Conservation (phyloP, 2,113 vertebrate species). For the Opisthocomus hoazin region DNA sequence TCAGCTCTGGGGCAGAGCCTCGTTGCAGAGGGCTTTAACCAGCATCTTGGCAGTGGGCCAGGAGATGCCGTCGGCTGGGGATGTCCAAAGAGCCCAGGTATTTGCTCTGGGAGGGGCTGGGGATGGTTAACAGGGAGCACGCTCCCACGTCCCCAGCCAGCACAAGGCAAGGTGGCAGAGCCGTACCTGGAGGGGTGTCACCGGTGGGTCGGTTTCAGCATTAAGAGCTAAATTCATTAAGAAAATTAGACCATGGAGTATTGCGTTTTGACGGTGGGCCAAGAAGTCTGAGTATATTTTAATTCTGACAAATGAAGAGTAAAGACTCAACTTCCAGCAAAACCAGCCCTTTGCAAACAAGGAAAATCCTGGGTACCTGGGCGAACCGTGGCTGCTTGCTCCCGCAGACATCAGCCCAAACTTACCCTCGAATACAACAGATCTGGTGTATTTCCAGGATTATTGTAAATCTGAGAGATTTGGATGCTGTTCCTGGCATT, state of each 20-base stretch:
- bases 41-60: accelerated
- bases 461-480: background rate
- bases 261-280: background rate
- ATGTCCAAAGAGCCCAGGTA: background rate
- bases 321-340: background rate
- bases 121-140: background rate
- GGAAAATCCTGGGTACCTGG: background rate
- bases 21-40: background rate
- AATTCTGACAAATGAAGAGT: background rate
- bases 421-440: background rate
- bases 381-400: accelerated
- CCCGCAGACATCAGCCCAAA: background rate
- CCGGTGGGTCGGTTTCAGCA: accelerated
- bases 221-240: background rate
- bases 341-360: background rate
- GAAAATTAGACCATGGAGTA: background rate
- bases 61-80: accelerated
- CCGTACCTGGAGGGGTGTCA: background rate
- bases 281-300: background rate
- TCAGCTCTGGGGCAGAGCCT: background rate
- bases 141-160: accelerated
- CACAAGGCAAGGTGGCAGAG: too few relatives aligned
- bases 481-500: background rate
- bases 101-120: background rate
- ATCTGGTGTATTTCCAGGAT: background rate